These are phyloP conservation scores for Acanthurus lineatus DNA, from an alignment of 2,797 vertebrate genomes.

Conservation along the genomic window DNA sequence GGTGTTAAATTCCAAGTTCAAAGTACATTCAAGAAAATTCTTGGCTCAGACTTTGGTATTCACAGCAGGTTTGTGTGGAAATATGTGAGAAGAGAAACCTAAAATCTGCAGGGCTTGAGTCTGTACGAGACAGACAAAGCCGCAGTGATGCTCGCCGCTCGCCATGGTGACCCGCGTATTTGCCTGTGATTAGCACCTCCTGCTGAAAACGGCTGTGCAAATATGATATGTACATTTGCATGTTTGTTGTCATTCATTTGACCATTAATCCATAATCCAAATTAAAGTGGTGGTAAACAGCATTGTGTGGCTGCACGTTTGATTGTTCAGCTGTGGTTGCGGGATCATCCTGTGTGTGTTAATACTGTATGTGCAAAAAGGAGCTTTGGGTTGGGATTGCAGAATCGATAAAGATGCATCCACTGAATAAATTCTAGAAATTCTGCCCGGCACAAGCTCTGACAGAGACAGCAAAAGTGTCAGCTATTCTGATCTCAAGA, in stretches of 20 bases:
- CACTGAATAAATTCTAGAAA: constrained; percentile 1
- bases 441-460: not conserved
- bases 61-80: constrained; percentile 57
- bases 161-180: constrained; percentile 69
- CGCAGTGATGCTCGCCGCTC: constrained; percentile 24
- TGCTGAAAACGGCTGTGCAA: constrained; percentile 77
- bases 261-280: constrained; percentile 81
- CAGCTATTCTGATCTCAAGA: not conserved
- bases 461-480: constrained; percentile 1
- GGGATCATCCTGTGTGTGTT: constrained; percentile 52
- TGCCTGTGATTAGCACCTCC: constrained; percentile 74
- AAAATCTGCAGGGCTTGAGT: constrained; percentile 40
- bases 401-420: constrained; percentile 25
- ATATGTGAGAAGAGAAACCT: constrained; percentile 41
- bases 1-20: constrained; percentile 66
- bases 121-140: constrained; percentile 52
- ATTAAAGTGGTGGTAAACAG: constrained; percentile 72
- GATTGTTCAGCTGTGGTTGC: constrained; percentile 78
- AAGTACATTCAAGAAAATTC: constrained; percentile 59
- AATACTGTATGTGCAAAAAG: constrained; percentile 34
- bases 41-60: constrained; percentile 62
- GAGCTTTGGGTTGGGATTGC: constrained; percentile 43
- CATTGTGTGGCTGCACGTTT: constrained; percentile 56
- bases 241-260: constrained; percentile 75
- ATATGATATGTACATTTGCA: constrained; percentile 81